Conservation (phyloP, 2,888 invertebrate genomes). For the Sympetrum striolatum region DNA sequence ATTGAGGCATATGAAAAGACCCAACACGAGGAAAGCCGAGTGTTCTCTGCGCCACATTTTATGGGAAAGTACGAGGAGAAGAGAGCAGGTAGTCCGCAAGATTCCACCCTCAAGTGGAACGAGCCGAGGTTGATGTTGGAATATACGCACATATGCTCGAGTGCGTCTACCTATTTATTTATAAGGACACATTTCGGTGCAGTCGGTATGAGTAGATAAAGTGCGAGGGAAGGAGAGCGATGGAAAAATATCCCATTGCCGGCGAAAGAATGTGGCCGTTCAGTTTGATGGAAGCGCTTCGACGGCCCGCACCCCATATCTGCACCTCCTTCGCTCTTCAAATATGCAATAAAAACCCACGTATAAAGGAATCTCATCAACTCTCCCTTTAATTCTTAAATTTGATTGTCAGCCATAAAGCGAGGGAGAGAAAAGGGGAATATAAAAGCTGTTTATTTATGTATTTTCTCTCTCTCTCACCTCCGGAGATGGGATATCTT, state of each 20-base stretch:
- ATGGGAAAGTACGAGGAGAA: no score
- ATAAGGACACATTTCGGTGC: not conserved
- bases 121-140: no score
- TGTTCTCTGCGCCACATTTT: no score
- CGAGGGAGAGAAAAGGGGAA: not conserved
- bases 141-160: no score
- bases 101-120: no score
- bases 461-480: not conserved
- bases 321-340: not conserved
- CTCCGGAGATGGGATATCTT: not conserved
- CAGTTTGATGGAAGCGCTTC: not conserved
- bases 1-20: no score
- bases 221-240: not conserved
- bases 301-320: not conserved
- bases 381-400: constrained; percentile 18
- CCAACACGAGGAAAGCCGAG: no score
- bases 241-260: not conserved
- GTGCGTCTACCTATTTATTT: not conserved
- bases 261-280: not conserved
- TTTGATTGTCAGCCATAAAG: not conserved
- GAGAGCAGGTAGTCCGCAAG: no score
- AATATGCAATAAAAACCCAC: constrained; percentile 25
- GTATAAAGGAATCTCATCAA: constrained; percentile 7
- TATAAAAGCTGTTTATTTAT: not conserved
- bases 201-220: not conserved